A percentile compares a stretch with the other conserved stretches of the same genome.
Evolutionary conservation across 2,113 vertebrate genomes (phyloP).

Genomic region (Ailuropoda melanoleuca): DNA sequence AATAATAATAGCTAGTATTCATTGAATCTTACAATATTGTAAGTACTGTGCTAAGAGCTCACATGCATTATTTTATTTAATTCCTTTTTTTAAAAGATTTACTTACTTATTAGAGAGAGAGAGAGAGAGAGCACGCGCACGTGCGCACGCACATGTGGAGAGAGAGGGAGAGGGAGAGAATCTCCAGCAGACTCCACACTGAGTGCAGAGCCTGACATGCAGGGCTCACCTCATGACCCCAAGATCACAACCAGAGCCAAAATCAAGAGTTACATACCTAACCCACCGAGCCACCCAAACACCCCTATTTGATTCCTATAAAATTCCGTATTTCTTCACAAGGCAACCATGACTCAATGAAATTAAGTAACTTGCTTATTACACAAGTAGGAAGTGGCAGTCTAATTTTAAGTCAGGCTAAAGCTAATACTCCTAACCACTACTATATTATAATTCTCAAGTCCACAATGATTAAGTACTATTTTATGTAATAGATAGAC

Average conservation of each 20-base stretch:
- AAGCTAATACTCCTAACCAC: neutral
- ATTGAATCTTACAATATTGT: neutral
- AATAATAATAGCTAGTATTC: constrained; percentile 1
- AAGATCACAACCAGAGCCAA: neutral
- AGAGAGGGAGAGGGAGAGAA: neutral
- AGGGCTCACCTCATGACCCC: neutral
- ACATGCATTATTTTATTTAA: neutral
- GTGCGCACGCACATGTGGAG: no score
- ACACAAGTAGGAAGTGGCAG: neutral
- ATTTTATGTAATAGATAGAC: neutral
- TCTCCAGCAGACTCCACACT: neutral
- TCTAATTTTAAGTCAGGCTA: neutral
- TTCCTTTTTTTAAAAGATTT: neutral
- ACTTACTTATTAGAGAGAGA: neutral
- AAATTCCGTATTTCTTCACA: constrained; percentile 17
- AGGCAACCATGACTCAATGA: neutral
- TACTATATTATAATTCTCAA: neutral
- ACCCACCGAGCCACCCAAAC: neutral
- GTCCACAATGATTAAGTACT: neutral
- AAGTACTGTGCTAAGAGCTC: neutral
- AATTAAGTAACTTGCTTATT: constrained; percentile 1
- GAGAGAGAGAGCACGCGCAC: no score
- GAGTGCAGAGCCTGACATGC: neutral
- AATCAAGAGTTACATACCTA: neutral
- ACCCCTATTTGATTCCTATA: constrained; percentile 6